phyloP scores from a whole-genome alignment of 2,888 invertebrate genomes.

The Eupithecia exiguata region DNA sequence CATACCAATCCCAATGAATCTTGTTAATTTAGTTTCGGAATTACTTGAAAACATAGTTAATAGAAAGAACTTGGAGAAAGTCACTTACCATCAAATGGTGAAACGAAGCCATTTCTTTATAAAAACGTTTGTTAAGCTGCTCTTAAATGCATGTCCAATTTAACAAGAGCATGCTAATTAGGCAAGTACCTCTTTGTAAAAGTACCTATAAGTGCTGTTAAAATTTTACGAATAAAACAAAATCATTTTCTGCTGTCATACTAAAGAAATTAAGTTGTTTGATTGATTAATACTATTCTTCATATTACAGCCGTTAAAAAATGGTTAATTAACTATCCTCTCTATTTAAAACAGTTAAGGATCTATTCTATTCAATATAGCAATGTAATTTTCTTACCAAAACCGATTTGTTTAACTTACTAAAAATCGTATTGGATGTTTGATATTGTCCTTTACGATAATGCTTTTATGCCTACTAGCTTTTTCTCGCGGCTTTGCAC shows the following conservation, averaged over 20 bases:
- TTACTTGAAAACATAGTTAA: too few relatives aligned
- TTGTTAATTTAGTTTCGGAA: too few relatives aligned
- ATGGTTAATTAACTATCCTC: background rate
- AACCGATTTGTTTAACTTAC: too few relatives aligned
- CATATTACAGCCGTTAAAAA: background rate
- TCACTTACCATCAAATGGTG: too few relatives aligned
- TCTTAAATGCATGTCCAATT: background rate
- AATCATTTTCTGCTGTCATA: background rate
- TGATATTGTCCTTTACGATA: background rate
- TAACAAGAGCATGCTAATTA: background rate
- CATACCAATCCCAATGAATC: too few relatives aligned
- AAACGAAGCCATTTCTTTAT: too few relatives aligned
- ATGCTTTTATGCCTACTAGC: background rate
- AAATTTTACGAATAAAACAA: background rate
- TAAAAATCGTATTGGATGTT: background rate
- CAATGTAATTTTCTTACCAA: too few relatives aligned
- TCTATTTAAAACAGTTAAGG: background rate
- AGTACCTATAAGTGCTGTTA: background rate
- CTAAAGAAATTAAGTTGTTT: background rate
- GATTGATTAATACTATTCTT: background rate
- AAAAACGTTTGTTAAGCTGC: background rate
- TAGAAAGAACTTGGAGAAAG: too few relatives aligned
- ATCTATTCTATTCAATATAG: background rate
- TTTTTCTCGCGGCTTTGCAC: too few relatives aligned
- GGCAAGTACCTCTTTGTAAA: background rate